Conservation (phyloP, 2,888 invertebrate species). For the Pycnomerus fuliginosus region DNA sequence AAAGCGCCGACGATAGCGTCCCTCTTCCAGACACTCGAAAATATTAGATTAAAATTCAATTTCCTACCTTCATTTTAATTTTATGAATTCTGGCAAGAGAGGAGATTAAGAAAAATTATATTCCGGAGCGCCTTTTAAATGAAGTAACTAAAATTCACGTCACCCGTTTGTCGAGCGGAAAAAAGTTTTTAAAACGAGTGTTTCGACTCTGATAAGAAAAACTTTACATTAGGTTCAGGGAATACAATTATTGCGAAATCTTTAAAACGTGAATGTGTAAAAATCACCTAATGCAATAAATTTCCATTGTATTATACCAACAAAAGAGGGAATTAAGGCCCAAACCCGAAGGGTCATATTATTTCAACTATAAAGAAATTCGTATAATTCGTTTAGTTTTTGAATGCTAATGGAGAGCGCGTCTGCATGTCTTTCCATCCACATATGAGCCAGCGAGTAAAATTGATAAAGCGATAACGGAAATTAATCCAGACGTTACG, state of each 20-base stretch:
- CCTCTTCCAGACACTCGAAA: conserved; percentile 23
- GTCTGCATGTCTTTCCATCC: conserved; percentile 14
- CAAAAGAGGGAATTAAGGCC: no score
- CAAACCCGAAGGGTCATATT: no score
- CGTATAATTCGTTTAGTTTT: conserved; percentile 1
- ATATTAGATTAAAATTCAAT: conserved; percentile 29
- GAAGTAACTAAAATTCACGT: conserved; percentile 31
- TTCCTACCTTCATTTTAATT: conserved; percentile 29
- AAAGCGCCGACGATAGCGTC: conserved; percentile 8
- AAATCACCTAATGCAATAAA: conserved; percentile 23
- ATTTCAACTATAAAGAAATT: no score
- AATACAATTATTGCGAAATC: conserved; percentile 23
- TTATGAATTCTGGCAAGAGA: conserved; percentile 27
- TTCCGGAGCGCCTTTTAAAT: conserved; percentile 28
- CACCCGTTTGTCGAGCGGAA: conserved; percentile 8
- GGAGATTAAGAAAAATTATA: conserved; percentile 30
- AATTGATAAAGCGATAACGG: conserved; percentile 28
- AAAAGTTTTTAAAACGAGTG: conserved; percentile 24
- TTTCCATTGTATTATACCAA: conserved; percentile 20
- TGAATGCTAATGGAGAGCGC: background rate
- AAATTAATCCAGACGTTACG: conserved; percentile 43
- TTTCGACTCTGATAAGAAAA: conserved; percentile 26
- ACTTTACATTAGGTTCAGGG: conserved; percentile 24
- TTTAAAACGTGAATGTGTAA: conserved; percentile 25
- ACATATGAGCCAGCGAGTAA: conserved; percentile 22